Evolutionary conservation across 2,113 vertebrate species (phyloP), one percentile per base, ranked within the genome.

Genomic region (Gracilinanus agilis): DNA sequence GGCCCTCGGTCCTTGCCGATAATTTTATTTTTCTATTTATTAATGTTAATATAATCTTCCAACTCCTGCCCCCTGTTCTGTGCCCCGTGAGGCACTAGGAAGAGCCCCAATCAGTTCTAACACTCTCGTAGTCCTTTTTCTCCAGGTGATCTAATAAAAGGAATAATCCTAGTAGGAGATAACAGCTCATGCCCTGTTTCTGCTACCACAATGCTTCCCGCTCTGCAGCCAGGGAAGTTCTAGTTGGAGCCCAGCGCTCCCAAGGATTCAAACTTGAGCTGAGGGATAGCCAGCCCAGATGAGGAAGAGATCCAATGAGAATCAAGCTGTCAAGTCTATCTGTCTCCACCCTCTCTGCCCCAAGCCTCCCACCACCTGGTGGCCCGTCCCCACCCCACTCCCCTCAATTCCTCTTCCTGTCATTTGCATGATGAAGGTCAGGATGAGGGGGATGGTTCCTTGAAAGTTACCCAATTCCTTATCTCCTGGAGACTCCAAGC

Each of bases 21-120:
- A 98, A 98, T 98, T 99, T 97, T 99, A 98, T 99, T 99, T 99
- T 98, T 98, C 96, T 99, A 99, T 98, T 99, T 98, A 98, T 98
- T 98, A 99, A 99, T 97, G 97, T 91, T 99, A 99, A 99, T 99
- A 98, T 99, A 98, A 98, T 96, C 54, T 92, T 91, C 56, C 56
- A 91, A 53, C 25, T 53, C 24, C 11, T 89, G 24, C n/a, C 19
- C 88, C 88, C 88, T 53, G 88, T 89, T 89, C 12, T 89, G 96
- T 94, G 90, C 94, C 96, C 94, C 53, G 44, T 91, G 91, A 54
- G 95, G 83, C 93, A 91, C 91, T 23, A 55, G 16, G 90, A 96
- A 55, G 93, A n/a, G 34, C 94, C 91, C 44, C n/a, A 90, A 54
- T 53, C 0, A 3, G 44, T 27, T 3, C 96, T 97, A 95, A 97